These are phyloP conservation scores for Cylas formicarius DNA, from an alignment of 1,140 invertebrate species.

Conservation along the genomic window DNA sequence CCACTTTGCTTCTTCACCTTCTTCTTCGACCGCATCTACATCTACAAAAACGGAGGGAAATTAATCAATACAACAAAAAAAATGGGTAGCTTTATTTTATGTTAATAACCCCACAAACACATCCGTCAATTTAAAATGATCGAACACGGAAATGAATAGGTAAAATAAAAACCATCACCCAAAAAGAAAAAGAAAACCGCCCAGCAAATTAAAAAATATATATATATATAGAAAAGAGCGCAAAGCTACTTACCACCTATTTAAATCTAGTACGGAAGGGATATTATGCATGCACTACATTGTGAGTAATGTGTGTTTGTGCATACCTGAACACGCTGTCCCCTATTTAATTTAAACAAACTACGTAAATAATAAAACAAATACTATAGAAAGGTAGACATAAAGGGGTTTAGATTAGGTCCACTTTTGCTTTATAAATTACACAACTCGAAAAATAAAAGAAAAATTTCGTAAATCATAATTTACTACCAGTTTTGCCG, in stretches of 20 bases:
- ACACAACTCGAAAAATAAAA: too few relatives aligned
- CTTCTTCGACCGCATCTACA: slow-evolving; percentile 47
- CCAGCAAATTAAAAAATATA: neutral
- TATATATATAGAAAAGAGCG: slow-evolving; percentile 34
- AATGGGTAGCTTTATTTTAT: neutral
- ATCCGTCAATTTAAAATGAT: too few relatives aligned
- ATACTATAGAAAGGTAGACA: slow-evolving; percentile 2
- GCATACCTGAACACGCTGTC: slow-evolving; percentile 39
- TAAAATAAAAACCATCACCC: slow-evolving; percentile 27
- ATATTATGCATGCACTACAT: slow-evolving; percentile 38
- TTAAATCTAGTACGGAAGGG: slow-evolving; percentile 40
- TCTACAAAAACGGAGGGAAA: slow-evolving; percentile 17
- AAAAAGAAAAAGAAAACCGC: slow-evolving; percentile 17
- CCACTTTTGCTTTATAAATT: neutral
- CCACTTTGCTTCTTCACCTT: slow-evolving; percentile 63
- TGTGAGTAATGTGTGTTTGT: slow-evolving; percentile 34
- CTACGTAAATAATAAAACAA: slow-evolving; percentile 34
- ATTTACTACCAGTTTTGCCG: too few relatives aligned
- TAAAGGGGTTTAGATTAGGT: neutral
- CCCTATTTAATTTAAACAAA: slow-evolving; percentile 39
- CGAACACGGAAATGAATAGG: slow-evolving; percentile 13
- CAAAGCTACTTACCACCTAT: slow-evolving; percentile 39
- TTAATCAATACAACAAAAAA: slow-evolving; percentile 9
- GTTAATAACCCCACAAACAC: neutral
- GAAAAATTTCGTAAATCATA: too few relatives aligned